Conservation (phyloP, 2,113 vertebrate species). For the Apodemus speciosus region DNA sequence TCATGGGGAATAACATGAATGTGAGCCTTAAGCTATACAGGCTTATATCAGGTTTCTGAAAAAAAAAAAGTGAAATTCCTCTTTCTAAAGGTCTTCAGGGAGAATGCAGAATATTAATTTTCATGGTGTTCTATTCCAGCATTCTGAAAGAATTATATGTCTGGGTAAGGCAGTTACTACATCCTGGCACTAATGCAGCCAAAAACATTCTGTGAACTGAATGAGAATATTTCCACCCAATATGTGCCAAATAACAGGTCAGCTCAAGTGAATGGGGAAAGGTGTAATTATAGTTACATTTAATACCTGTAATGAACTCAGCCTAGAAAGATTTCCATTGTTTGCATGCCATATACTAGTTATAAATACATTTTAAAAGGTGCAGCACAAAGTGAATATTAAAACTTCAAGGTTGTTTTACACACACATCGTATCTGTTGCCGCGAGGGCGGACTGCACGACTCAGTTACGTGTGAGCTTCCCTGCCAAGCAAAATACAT, state of each 20-base stretch:
- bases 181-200: constrained; percentile 72
- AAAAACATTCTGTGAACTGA: constrained; percentile 77
- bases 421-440: constrained; percentile 71
- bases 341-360: constrained; percentile 76
- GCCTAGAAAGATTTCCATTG: constrained; percentile 80
- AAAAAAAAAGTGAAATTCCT: constrained; percentile 84
- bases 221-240: constrained; percentile 81
- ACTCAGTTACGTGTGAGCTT: constrained; percentile 47
- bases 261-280: constrained; percentile 77
- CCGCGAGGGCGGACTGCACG: constrained; percentile 39
- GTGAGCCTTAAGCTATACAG: constrained; percentile 80
- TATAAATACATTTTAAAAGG: constrained; percentile 81
- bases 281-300: constrained; percentile 78
- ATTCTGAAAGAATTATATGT: constrained; percentile 83
- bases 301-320: constrained; percentile 80
- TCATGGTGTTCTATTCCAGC: constrained; percentile 77
- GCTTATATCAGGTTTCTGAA: constrained; percentile 83
- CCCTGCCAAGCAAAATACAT: constrained; percentile 56
- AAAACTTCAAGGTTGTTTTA: constrained; percentile 78
- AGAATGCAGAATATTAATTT: constrained; percentile 86
- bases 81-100: constrained; percentile 78
- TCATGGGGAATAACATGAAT: constrained; percentile 82
- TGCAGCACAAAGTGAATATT: constrained; percentile 76
- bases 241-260: constrained; percentile 81
- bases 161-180: constrained; percentile 77